phyloP scores from a whole-genome alignment of 2,113 vertebrate species.

The Salvelinus alpinus region DNA sequence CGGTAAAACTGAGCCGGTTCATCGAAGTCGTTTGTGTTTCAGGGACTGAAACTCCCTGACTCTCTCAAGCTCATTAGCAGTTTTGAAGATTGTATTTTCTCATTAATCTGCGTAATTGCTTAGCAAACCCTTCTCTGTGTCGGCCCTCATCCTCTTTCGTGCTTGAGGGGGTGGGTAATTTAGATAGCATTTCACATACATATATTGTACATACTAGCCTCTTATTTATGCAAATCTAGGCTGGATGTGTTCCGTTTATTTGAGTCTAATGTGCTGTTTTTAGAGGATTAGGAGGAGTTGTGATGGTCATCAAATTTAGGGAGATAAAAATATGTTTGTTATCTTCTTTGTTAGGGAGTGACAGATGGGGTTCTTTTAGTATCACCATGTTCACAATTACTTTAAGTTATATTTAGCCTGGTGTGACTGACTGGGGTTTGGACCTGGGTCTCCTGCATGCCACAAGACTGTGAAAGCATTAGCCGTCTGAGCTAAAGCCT shows the following conservation, averaged over 20 bases:
- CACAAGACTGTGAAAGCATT: too few species aligned
- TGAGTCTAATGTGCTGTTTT: not conserved
- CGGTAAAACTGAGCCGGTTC: not conserved
- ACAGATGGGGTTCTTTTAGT: not conserved
- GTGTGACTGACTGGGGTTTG: not conserved
- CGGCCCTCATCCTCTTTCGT: not conserved
- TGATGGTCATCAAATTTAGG: slow-evolving; percentile 13
- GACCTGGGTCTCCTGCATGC: too few species aligned
- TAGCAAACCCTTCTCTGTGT: slow-evolving; percentile 18
- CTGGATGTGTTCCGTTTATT: not conserved
- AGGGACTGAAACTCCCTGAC: not conserved
- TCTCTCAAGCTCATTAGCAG: slow-evolving; percentile 17
- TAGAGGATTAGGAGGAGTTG: not conserved
- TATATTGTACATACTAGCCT: not conserved
- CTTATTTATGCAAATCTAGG: slow-evolving; percentile 10
- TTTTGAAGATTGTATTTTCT: slow-evolving; percentile 25
- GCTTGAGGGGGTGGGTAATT: slow-evolving; percentile 24
- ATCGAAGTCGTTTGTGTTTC: slow-evolving; percentile 5
- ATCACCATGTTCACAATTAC: not conserved
- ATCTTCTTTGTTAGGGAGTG: not conserved
- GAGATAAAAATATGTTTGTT: not conserved
- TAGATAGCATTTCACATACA: slow-evolving; percentile 12
- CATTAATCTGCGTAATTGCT: slow-evolving; percentile 30
- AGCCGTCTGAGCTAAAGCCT: too few species aligned
- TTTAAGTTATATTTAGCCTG: not conserved